Evolutionary conservation across 2,888 invertebrate genomes (phyloP), one percentile per base, ranked within the genome.

Genomic region (Pardosa pseudoannulata): DNA sequence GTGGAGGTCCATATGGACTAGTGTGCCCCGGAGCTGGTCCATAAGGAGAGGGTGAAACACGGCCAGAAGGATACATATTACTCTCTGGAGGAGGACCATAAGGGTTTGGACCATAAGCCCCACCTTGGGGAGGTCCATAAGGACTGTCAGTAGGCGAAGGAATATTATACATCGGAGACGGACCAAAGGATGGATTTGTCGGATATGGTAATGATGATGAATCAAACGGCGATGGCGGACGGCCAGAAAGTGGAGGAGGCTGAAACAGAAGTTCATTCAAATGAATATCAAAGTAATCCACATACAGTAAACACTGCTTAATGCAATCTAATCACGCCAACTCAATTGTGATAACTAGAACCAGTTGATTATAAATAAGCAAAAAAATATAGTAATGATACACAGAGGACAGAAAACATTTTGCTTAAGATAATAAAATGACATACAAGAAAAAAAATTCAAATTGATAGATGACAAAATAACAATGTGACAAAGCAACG

Each of bases 191-290:
- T 23, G 81, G 50, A 68, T 70, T 79, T 27, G 86, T 13, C 28
- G 86, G 79, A 70, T 86, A 86, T 27, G 86, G 86, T 28, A 86
- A 50, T 16, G 78, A 50, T 2, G 83, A 56, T n/a, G 50, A 5
- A 72, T 56, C 73, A 39, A 78, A 85, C 13, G 85, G 85, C 0
- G 86, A 86, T 19, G 68, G 27, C n/a, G 85, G 68, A 39, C 85
- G 46, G 9, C 65, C 73, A 36, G 71, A 32, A 71, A 27, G n/a
- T n/a, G 1, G 36, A 81, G 19, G 67, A 41, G 3, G 11, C 39
- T 41, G 1, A 28, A 62, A 36, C 0, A 23, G 5, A 71, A 16
- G 6, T 29, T 5, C 0, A 28, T 56, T n/a, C n/a, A n/a, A n/a
- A n/a, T n/a, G n/a, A n/a, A n/a, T n/a, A n/a, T n/a, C n/a, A n/a